Evolutionary conservation across 2,888 invertebrate genomes (phyloP).

Genomic region (Mimas tiliae): DNA sequence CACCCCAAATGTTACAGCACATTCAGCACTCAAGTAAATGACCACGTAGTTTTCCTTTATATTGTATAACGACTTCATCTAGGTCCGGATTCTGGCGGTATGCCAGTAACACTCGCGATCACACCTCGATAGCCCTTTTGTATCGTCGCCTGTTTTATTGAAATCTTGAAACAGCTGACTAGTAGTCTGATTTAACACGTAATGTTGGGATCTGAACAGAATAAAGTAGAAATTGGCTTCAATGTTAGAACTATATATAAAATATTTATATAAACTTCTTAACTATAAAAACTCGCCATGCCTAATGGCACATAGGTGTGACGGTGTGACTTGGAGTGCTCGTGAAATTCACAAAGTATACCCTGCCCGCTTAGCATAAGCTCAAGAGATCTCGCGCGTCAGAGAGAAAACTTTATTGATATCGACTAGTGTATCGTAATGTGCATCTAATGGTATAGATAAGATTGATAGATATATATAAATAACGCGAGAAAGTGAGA

Average conservation of each 20-base stretch:
- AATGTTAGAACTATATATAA: neutral
- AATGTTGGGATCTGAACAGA: neutral
- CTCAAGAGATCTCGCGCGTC: no score
- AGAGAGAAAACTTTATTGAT: no score
- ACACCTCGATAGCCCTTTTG: conserved; percentile 21
- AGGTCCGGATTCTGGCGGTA: conserved; percentile 13
- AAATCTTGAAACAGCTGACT: conserved; percentile 19
- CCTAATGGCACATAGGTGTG: no score
- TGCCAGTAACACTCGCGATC: conserved; percentile 19
- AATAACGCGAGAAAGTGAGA: no score
- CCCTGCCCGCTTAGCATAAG: no score
- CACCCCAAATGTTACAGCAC: neutral
- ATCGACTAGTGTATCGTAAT: no score
- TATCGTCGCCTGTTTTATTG: conserved; percentile 14
- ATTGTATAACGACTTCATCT: conserved; percentile 23
- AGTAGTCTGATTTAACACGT: neutral
- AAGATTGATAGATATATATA: no score
- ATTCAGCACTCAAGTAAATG: conserved; percentile 21
- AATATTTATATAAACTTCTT: no score
- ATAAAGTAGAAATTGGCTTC: neutral
- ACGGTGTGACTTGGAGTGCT: no score
- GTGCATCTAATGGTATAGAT: no score
- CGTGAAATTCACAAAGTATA: no score
- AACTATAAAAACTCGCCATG: no score
- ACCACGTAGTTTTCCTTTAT: conserved; percentile 22